Base-by-base conservation (phyloP, 2,888 invertebrate species). In the Noctua fimbriata region DNA sequence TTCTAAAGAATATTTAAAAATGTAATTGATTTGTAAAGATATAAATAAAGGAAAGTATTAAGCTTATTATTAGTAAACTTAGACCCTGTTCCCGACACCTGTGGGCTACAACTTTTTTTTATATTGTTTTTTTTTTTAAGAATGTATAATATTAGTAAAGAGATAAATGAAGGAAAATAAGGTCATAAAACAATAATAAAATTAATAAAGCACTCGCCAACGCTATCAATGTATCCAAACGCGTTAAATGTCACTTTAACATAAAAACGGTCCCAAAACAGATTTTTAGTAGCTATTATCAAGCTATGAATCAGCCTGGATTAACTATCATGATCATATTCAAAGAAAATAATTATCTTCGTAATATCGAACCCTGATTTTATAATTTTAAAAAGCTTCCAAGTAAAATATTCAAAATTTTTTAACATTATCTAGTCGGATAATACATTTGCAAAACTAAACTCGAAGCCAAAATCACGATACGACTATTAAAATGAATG, bases 401-500 rank as follows among this genome's bases (percentile, higher is more conserved):
- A 32, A 73, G 18, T 12, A n/a, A 32, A 32, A 5, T 41, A 21
- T n/a, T 47, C 1, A 71, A 41, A 3, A 24, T 41, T 49, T 65
- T n/a, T 0, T 18, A 21, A 52, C 4, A 52, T 69, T 32, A 52
- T 36, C 18, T 32, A 47, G 6, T 47, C 18, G 18, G 9, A 58
- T 58, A 58, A 5, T 58, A n/a, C n/a, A n/a, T n/a, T n/a, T n/a
- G 12, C n/a, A 65, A 70, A 63, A 52, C n/a, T 12, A 55, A 21
- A 21, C 5, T 44, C 47, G 2, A 58, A 1, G 52, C n/a, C 5
- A 76, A 52, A 36, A 7, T 9, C 18, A 32, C 55, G 21, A 73
- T 72, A 32, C 7, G 12, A 32, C 28, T 10, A 55, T 36, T 76
- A 1, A 47, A 72, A 82, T 49, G 7, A 58, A 72, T 16, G 69